Evolutionary conservation across 2,888 invertebrate genomes (phyloP), one percentile per base, ranked within the genome.

Genomic region (Opisthograptis luteolata): DNA sequence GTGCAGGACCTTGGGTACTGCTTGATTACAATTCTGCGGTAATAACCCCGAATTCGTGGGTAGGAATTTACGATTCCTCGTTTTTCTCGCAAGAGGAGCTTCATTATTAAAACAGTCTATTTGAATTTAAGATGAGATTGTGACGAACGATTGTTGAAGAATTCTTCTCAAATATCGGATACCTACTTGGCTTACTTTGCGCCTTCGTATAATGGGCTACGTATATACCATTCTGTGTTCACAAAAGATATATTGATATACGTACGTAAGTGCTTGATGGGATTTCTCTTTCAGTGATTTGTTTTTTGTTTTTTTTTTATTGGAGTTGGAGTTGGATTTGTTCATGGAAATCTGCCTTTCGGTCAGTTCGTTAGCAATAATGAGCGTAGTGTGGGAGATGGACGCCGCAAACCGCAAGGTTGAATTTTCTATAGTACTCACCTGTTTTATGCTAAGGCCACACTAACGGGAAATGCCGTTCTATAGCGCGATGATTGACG

Each of bases 101-200:
- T 46, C n/a, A n/a, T 58, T 62, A 59, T 51, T 52, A 58, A 57
- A 54, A 50, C 31, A 49, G 36, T 31, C 30, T 25, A 54, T 56
- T 55, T 56, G 54, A 60, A 55, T 60, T 46, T 57, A 22, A 59
- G 51, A 59, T 62, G 55, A 56, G 42, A 27, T 47, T 35, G 32
- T 53, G 43, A 43, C 22, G 43, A 42, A 22, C 25, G 27, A 31
- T 10, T 22, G 25, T 15, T 10, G 39, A 7, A 58, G 34, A 39
- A 31, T 49, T 46, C 14, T 49, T 42, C 17, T 25, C 13, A 3
- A 20, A 4, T 13, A 34, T 8, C 1, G 12, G n/a, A n/a, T n/a
- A n/a, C n/a, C n/a, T n/a, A n/a, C n/a, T 7, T 12, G 13, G 25
- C 4, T 30, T 17, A 12, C 27, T 31, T 41, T 8, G 5, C 17